Conservation (phyloP, 2,113 vertebrate species). For the Vulpes ferrilata region DNA sequence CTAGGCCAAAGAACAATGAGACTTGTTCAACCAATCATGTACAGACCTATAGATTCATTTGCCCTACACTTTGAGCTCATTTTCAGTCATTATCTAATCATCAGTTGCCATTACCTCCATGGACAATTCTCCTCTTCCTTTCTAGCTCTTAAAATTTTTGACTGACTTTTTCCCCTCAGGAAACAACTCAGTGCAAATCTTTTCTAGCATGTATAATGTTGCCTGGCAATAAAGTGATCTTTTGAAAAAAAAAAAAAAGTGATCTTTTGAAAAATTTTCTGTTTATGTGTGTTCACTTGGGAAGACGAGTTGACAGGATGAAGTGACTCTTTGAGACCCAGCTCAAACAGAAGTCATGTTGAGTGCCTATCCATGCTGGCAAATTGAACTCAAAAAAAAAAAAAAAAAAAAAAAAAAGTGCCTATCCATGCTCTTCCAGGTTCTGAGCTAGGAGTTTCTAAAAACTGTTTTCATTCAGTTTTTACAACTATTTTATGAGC, state of each 20-base stretch:
- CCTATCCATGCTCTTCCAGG: background rate
- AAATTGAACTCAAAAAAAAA: too few relatives aligned
- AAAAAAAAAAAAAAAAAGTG: too few relatives aligned
- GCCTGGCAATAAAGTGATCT: background rate
- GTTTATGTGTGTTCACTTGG: background rate
- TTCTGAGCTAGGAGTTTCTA: background rate
- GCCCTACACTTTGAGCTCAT: background rate
- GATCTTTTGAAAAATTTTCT: background rate
- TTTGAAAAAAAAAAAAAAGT: background rate
- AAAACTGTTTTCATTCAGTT: background rate
- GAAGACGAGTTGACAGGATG: background rate
- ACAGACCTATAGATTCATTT: background rate
- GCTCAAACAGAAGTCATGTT: background rate
- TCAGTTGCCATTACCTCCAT: background rate
- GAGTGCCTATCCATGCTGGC: background rate
- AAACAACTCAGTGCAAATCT: background rate
- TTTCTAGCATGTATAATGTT: background rate
- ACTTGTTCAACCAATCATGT: background rate
- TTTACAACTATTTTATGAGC: background rate
- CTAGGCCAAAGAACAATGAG: background rate
- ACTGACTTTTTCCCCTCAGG: background rate
- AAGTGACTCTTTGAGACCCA: background rate
- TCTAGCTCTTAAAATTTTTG: background rate
- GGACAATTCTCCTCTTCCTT: background rate
- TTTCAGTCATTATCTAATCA: background rate